Percentiles rank a stretch among this genome's conserved stretches.
These are phyloP conservation scores for Macroteleia sp. DNA, from an alignment of 2,888 invertebrate genomes.

Conservation along the genomic window DNA sequence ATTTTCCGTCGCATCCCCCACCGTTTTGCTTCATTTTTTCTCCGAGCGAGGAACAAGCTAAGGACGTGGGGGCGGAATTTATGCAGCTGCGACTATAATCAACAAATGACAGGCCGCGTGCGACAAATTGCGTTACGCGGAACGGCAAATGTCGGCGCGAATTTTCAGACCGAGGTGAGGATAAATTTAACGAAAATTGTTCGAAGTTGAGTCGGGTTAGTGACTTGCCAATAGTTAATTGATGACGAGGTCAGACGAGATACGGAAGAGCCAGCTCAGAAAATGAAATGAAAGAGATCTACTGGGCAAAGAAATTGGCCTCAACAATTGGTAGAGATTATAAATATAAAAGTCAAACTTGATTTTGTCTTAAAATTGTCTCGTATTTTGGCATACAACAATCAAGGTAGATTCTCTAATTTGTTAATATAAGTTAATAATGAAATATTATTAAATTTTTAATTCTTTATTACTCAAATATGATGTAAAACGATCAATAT, in stretches of 20 bases:
- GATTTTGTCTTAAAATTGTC: too few species aligned
- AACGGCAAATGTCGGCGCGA: conserved; percentile 1
- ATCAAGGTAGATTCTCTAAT: too few species aligned
- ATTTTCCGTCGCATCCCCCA: conserved; percentile 28
- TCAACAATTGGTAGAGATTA: too few species aligned
- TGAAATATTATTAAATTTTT: too few species aligned
- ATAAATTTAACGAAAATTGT: conserved; percentile 17
- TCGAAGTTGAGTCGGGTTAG: not conserved
- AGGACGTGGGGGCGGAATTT: not conserved
- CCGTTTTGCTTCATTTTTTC: conserved; percentile 21
- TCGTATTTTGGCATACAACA: too few species aligned
- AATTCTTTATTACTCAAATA: too few species aligned
- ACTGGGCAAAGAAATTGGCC: too few species aligned
- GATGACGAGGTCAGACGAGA: conserved; percentile 2
- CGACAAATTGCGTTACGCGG: conserved; percentile 25
- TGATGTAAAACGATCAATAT: too few species aligned
- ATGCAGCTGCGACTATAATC: conserved; percentile 8
- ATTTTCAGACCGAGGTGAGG: conserved; percentile 10
- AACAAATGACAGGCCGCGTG: conserved; percentile 34
- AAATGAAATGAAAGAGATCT: not conserved
- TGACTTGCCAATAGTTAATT: conserved; percentile 18
- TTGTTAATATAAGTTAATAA: too few species aligned
- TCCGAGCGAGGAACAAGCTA: not conserved
- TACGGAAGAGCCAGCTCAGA: not conserved
- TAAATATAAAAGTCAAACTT: too few species aligned